Base-by-base conservation (phyloP, 2,113 vertebrate species). In the Polypterus bichir region DNA sequence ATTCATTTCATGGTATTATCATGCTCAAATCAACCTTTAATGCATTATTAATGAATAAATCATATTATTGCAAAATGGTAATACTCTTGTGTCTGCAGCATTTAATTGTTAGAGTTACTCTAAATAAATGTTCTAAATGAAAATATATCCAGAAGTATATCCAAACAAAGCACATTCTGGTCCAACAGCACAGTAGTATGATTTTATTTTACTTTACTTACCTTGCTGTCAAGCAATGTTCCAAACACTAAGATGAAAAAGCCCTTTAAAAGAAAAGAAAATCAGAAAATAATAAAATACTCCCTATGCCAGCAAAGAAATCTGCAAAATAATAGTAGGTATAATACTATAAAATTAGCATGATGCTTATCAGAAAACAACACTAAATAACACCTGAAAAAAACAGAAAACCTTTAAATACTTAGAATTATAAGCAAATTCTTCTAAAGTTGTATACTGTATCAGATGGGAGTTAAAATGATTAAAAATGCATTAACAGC, bases 221-320 rank as follows among this genome's bases (percentile, higher is more conserved):
- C 88, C 81, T 81, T 86, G 65, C 45, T 77, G 70, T 90, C 87
- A 67, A 85, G 59, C n/a, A 88, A 72, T 1, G 75, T 81, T 73
- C 85, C 87, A 71, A 88, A 86, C 51, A 88, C 71, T 62, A 89
- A 76, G 68, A 90, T 81, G 66, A 89, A 88, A 77, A 88, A 81
- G 1, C 88, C 87, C 88, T 89, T 65, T 11, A 51, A 57, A 54
- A 53, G 73, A 55, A 64, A 11, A 68, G 53, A 49, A 7, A 64
- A 54, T 46, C 7, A 58, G 48, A 10, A 8, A 9, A n/a, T 57
- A 49, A 44, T 54, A 48, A 10, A 53, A 7, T 47, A 53, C 7
- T 57, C 27, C 4, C 54, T 55, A 27, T 55, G 27, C 27, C 27
- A 27, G 27, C 27, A 27, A 27, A 27, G 27, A 27, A 27, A 49